These are phyloP conservation scores for Heterodera schachtii DNA, from an alignment of 1,140 invertebrate genomes.

Conservation along the genomic window DNA sequence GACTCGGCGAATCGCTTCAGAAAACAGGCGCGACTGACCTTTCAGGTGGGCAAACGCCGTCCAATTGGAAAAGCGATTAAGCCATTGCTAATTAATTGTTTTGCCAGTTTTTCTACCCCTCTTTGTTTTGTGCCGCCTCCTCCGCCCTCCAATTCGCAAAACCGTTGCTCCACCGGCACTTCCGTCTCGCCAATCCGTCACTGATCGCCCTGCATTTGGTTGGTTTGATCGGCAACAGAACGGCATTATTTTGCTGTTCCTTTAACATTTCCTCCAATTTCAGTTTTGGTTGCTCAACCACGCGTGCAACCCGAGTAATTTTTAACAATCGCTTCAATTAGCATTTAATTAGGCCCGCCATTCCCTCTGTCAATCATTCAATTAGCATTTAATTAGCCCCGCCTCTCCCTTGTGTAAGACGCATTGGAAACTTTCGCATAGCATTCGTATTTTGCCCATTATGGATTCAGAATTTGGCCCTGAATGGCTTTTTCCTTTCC, in stretches of 20 bases:
- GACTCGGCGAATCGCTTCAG: constrained; percentile 60
- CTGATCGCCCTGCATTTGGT: constrained; percentile 58
- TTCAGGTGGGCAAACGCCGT: constrained; percentile 22
- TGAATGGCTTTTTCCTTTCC: no score
- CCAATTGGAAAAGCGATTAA: no score
- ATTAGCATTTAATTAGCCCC: no score
- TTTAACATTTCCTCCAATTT: constrained; percentile 2
- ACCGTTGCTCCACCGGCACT: constrained; percentile 45
- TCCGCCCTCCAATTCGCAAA: constrained; percentile 59
- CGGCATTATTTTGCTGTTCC: no score
- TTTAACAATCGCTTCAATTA: background rate
- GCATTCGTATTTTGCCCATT: no score
- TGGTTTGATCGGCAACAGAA: background rate
- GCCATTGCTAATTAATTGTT: no score
- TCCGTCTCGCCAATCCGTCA: constrained; percentile 36
- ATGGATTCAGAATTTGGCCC: no score
- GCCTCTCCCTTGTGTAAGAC: no score
- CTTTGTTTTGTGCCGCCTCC: constrained; percentile 57
- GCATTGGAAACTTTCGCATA: no score
- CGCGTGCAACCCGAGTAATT: constrained; percentile 51
- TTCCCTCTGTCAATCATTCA: no score
- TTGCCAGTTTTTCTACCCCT: constrained; percentile 58
- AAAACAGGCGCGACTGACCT: constrained; percentile 62
- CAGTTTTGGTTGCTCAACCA: constrained; percentile 58
- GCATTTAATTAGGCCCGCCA: no score